Evolutionary conservation across 1,140 invertebrate species (phyloP), one percentile per base, ranked within the genome.

Genomic region (Meloidogyne exigua): DNA sequence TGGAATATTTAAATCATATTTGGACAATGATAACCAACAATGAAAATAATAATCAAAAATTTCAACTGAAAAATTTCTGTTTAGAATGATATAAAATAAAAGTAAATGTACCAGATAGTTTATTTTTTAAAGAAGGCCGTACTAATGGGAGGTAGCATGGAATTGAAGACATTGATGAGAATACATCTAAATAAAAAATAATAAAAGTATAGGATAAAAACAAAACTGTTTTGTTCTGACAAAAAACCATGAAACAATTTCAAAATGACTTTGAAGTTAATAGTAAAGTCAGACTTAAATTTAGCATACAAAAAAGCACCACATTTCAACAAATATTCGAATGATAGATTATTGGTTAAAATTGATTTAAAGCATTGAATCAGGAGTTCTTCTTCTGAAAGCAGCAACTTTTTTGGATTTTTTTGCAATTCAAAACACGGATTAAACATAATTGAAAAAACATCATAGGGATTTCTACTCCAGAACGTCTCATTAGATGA

Each of bases 401-500:
- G 39, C 0, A 21, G 0, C 10, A 49, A 36, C 25, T 63, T 73
- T 26, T 13, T 0, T 13, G 74, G 49, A 57, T 57, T 57, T n/a
- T n/a, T n/a, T 57, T 57, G 15, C 7, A 57, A 57, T n/a, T 57
- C 49, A 57, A 57, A n/a, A 9, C 49, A 57, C 0, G 49, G n/a
- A 7, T 57, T 0, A 57, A 57, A 57, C 21, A 32, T 32, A 68
- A 32, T 32, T 42, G 28, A 42, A 68, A 42, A 13, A 42, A n/a
- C 39, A 36, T 75, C 74, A 23, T 32, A 32, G 10, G 25, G 18
- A 57, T 75, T 76, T 18, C 25, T 66, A 62, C 23, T 36, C 74
- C 74, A 75, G 21, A 23, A 13, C 28, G 23, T 3, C 11, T 44
- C 63, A n/a, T 69, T 5, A 32, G 57, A 32, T 49, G 39, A 65